phyloP scores from a whole-genome alignment of 1,140 invertebrate genomes.

The Patella vulgata region DNA sequence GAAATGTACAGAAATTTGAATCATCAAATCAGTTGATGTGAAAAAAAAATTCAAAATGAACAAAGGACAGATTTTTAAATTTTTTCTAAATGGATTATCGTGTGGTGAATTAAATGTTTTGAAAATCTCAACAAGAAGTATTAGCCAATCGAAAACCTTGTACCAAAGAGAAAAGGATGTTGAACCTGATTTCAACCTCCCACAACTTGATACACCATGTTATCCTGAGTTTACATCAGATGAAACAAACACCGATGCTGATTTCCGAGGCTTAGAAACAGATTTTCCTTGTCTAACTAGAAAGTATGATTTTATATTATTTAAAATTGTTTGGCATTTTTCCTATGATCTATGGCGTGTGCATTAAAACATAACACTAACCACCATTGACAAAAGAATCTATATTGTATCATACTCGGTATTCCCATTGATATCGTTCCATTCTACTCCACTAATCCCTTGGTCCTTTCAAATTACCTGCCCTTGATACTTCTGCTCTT shows the following conservation, averaged over 20 bases:
- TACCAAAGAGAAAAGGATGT: no score
- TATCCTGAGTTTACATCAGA: not conserved
- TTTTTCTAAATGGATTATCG: no score
- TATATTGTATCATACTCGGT: not conserved
- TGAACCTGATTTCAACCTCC: not conserved
- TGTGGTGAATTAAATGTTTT: no score
- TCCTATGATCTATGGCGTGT: not conserved
- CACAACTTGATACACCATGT: constrained; percentile 15
- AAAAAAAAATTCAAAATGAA: no score
- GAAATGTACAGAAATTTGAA: no score
- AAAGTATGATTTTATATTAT: constrained; percentile 40
- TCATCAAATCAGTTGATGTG: no score
- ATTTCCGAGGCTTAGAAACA: constrained; percentile 51
- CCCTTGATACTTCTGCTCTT: not conserved
- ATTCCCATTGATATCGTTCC: no score
- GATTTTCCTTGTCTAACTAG: constrained; percentile 55
- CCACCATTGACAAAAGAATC: not conserved
- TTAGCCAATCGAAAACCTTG: no score
- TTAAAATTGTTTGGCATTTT: not conserved
- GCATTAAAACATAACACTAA: not conserved
- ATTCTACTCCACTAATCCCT: no score
- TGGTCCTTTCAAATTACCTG: not conserved
- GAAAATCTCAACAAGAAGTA: no score
- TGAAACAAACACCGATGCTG: not conserved
- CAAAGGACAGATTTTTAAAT: no score